Percentiles rank a stretch among this genome's conserved stretches.
These are phyloP conservation scores for Cromileptes altivelis DNA, from an alignment of 2,113 vertebrate genomes.

Conservation along the genomic window DNA sequence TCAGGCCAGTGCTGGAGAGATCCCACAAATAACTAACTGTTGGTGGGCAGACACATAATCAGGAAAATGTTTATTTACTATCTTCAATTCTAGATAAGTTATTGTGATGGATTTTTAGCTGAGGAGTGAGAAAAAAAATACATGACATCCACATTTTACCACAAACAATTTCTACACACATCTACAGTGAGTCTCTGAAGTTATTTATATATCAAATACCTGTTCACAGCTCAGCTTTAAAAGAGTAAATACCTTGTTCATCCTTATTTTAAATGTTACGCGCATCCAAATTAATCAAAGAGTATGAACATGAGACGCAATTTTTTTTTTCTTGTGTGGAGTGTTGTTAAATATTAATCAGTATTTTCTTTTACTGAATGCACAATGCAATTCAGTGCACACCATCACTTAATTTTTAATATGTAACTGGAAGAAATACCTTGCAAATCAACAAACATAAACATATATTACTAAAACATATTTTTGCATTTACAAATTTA, in stretches of 20 bases:
- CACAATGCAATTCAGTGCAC: conserved; percentile 9
- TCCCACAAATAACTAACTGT: conserved; percentile 16
- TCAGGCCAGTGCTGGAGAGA: conserved; percentile 28
- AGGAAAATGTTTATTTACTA: background rate
- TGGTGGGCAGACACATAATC: background rate
- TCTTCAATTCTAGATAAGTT: background rate
- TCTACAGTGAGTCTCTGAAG: background rate
- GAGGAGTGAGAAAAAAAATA: background rate
- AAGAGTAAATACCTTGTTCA: background rate
- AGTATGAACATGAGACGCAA: conserved; percentile 2
- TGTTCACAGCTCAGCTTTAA: conserved; percentile 20
- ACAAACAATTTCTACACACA: background rate
- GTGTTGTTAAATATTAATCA: conserved; percentile 10
- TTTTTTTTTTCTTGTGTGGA: background rate
- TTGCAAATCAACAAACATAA: background rate
- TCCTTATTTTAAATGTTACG: background rate
- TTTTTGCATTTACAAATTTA: background rate
- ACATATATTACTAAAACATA: background rate
- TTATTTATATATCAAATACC: conserved; percentile 32
- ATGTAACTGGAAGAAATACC: background rate
- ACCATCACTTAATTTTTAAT: conserved; percentile 1
- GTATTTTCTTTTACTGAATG: conserved; percentile 4
- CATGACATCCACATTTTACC: background rate
- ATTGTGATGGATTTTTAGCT: background rate
- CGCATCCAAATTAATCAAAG: background rate